phyloP scores from a whole-genome alignment of 2,888 invertebrate species.

The Pantelozetes paolii region DNA sequence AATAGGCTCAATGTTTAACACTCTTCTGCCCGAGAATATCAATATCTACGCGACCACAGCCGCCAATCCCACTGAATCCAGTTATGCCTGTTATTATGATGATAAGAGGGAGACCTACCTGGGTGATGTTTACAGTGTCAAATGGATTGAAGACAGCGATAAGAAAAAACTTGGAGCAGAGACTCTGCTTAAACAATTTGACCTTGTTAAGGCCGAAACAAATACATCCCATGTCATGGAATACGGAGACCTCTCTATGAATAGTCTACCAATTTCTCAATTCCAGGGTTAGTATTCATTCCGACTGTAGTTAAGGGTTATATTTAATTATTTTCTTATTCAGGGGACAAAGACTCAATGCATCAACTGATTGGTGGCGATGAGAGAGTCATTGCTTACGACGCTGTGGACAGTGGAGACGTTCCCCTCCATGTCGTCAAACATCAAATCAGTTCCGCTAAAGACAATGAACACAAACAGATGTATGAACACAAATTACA shows the following conservation, averaged over 20 bases:
- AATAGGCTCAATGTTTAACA: conserved; percentile 57
- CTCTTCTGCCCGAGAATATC: conserved; percentile 56
- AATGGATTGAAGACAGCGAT: conserved; percentile 58
- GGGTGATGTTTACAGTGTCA: conserved; percentile 60
- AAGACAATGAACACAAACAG: neutral
- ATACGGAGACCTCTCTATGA: conserved; percentile 56
- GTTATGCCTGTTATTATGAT: conserved; percentile 61
- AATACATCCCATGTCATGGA: conserved; percentile 60
- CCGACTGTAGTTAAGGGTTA: neutral
- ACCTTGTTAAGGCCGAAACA: conserved; percentile 57
- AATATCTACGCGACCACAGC: conserved; percentile 56
- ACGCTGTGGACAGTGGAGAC: conserved; percentile 30
- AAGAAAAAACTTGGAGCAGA: conserved; percentile 53
- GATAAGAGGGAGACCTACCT: conserved; percentile 44
- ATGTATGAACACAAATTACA: no score
- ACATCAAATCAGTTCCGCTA: neutral
- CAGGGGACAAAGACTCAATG: neutral
- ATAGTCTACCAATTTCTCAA: conserved; percentile 45
- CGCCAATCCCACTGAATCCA: conserved; percentile 58
- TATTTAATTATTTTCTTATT: neutral
- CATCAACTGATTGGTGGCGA: neutral
- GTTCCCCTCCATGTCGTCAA: conserved; percentile 4
- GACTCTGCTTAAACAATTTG: conserved; percentile 57
- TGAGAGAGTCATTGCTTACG: neutral
- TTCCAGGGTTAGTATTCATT: conserved; percentile 45